A percentile compares a stretch with the other conserved stretches of the same genome.
Conservation (phyloP, 2,888 invertebrate species). For the Spicauda simplicius region DNA sequence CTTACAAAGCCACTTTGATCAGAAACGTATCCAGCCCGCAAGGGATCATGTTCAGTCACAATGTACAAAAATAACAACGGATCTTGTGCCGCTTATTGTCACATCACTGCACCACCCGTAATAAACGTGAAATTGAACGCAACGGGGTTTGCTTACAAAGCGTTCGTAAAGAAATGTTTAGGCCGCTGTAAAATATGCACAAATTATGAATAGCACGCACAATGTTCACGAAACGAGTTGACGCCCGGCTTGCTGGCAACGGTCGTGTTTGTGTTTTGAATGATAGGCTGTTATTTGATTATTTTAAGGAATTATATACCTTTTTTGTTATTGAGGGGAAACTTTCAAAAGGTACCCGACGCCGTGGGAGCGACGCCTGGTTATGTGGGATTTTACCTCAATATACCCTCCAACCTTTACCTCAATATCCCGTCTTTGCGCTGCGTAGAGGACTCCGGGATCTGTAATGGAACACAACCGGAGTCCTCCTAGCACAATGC, state of each 20-base stretch:
- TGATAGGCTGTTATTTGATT: constrained; percentile 12
- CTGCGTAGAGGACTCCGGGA: too few relatives aligned
- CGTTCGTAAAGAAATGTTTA: constrained; percentile 39
- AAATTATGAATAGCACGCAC: constrained; percentile 42
- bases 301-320: not conserved
- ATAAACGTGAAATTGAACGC: constrained; percentile 41
- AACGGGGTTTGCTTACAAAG: constrained; percentile 39
- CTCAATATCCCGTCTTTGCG: too few relatives aligned
- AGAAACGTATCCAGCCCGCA: too few relatives aligned
- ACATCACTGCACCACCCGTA: constrained; percentile 23
- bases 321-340: too few relatives aligned
- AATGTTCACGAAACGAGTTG: constrained; percentile 40
- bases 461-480: too few relatives aligned
- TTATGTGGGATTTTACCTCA: too few relatives aligned
- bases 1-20: too few relatives aligned
- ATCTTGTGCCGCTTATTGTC: not conserved
- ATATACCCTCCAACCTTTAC: too few relatives aligned
- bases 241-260: constrained; percentile 18
- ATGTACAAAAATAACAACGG: not conserved
- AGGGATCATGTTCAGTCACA: too few relatives aligned
- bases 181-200: constrained; percentile 40
- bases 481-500: too few relatives aligned
- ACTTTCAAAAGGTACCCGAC: too few relatives aligned
- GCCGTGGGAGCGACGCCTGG: too few relatives aligned
- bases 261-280: constrained; percentile 13